Evolutionary conservation across 37 sponge, comb jelly and placozoan genomes (phyloP), one percentile per base, ranked within the genome.

Genomic region (Lycopodina hypogea): DNA sequence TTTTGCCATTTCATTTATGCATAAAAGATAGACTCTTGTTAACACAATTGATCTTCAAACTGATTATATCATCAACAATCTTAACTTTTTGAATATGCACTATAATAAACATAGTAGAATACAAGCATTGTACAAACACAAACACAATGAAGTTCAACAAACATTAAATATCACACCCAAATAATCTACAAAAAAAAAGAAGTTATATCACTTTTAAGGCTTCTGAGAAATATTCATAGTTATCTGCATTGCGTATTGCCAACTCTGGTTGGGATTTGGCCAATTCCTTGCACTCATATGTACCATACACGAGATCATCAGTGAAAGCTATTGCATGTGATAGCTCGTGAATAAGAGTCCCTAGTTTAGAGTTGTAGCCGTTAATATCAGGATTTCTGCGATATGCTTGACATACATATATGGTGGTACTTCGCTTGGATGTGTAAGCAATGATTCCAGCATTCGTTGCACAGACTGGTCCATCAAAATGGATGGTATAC

Each of bases 211-310:
- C n/a, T n/a, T n/a, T n/a, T 24, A 62, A 24, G 30, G 24, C 19
- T 21, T 62, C 64, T 23, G 24, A 28, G 19, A 62, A 62, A 26
- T 62, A 62, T 62, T 26, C 64, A 62, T 62, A 62, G 64, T 62
- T 62, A 26, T 21, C 64, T 23, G 64, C 64, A 21, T 62, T 62
- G 26, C 19, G 11, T 23, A 62, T 24, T 8, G 64, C 64, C 19
- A 11, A 8, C 30, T 21, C 24, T 12, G 64, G 64, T 28, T 62
- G 29, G 19, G 11, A 15, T 21, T 23, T 21, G 17, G 64, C 64
- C 64, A 62, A 21, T 23, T 62, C 9, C 64, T 11, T 62, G 64
- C 64, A 62, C 11, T 62, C 19, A 15, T 28, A 8, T 8, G 29
- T 12, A n/a, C 64, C 64, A n/a, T 62, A n/a, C 19, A 23, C 29